Percentiles rank a stretch among this genome's conserved stretches.
Conservation (phyloP, 2,113 vertebrate genomes). For the Esox niger region DNA sequence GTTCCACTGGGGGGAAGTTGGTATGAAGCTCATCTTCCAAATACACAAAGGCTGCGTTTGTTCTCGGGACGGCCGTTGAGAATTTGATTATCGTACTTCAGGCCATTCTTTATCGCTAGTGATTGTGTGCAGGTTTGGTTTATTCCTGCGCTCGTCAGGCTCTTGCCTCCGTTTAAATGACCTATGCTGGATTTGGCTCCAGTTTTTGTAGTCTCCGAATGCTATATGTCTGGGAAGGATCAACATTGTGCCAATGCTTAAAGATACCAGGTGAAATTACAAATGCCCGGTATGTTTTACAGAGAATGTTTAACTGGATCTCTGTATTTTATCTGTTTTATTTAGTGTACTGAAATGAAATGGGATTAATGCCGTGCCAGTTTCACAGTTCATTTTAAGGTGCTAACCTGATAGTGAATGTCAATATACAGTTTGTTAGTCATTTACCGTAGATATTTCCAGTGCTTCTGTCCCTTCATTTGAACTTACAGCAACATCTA, state of each 20-base stretch:
- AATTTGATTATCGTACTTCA: background rate
- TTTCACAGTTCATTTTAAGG: background rate
- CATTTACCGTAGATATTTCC: background rate
- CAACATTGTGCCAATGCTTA: background rate
- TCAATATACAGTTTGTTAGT: constrained; percentile 2
- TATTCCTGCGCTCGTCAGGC: too few relatives aligned
- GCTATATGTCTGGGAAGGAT: too few relatives aligned
- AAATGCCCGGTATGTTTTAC: background rate
- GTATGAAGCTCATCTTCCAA: constrained; percentile 72
- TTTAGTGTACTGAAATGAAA: background rate
- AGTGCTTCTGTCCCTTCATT: background rate
- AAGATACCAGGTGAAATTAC: background rate
- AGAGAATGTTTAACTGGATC: background rate
- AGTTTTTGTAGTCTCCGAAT: too few relatives aligned
- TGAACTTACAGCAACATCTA: too few relatives aligned
- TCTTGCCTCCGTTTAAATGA: too few relatives aligned
- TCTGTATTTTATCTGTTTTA: background rate
- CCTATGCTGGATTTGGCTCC: too few relatives aligned
- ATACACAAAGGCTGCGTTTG: background rate
- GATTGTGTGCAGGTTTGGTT: background rate
- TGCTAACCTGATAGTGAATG: background rate
- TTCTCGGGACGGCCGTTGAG: too few relatives aligned
- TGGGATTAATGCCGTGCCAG: background rate
- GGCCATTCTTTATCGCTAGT: background rate
- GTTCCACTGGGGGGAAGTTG: constrained; percentile 98